phyloP scores from a whole-genome alignment of 2,797 vertebrate species.

The Pseudochirops corinnae region DNA sequence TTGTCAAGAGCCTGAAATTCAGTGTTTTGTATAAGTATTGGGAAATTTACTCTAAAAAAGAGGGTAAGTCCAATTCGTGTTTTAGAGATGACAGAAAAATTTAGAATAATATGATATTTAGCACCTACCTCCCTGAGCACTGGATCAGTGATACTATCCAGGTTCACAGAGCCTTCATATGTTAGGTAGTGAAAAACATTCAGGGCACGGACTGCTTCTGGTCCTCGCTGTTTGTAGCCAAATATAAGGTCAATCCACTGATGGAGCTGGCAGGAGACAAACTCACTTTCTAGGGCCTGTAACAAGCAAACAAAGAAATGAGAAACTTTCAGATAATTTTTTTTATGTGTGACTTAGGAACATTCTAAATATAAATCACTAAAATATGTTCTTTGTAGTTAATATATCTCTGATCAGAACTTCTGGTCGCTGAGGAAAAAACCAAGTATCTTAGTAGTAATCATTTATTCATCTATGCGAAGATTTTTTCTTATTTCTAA shows the following conservation, averaged over 20 bases:
- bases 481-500: slow-evolving; percentile 40
- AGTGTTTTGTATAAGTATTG: slow-evolving; percentile 50
- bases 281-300: slow-evolving; percentile 98
- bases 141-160: slow-evolving; percentile 95
- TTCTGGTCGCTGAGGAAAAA: neutral
- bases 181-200: slow-evolving; percentile 98
- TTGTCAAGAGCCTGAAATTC: slow-evolving; percentile 44
- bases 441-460: neutral
- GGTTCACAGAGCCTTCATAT: slow-evolving; percentile 95
- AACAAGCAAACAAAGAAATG: slow-evolving; percentile 72
- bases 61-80: slow-evolving; percentile 39
- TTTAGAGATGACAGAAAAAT: slow-evolving; percentile 59
- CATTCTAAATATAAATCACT: neutral
- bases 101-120: slow-evolving; percentile 44
- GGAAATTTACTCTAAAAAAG: slow-evolving; percentile 55
- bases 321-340: neutral
- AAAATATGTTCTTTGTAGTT: neutral
- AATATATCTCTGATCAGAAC: neutral
- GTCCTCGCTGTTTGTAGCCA: slow-evolving; percentile 98
- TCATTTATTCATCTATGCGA: neutral
- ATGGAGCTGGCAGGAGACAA: slow-evolving; percentile 99
- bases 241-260: slow-evolving; percentile 99
- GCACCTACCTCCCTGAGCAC: slow-evolving; percentile 93
- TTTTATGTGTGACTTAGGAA: neutral
- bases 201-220: slow-evolving; percentile 96